Evolutionary conservation across 1,140 invertebrate genomes (phyloP), one percentile per base, ranked within the genome.

Genomic region (Heliconius melpomene): DNA sequence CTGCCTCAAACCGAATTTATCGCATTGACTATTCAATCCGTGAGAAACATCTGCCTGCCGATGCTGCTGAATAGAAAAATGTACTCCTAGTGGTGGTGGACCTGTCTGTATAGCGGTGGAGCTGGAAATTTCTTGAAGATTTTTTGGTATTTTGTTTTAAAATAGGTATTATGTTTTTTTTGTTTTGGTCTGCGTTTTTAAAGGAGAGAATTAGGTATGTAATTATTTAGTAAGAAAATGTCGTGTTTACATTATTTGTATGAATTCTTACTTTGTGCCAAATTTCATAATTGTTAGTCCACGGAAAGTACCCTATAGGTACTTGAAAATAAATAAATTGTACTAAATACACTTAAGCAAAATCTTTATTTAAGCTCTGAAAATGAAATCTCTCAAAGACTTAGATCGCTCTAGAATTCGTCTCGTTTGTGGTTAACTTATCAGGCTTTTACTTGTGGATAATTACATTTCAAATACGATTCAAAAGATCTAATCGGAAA

Each of bases 1-100:
- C 88, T 87, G 85, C 85, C 84, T 79, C 85, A 89, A 91, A 90
- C 88, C 88, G 90, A 91, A 90, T 91, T 93, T 92, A 93, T 92
- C 91, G 85, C 88, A 91, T 91, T 89, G 86, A 84, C 88, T 87
- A 91, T 92, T 90, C 91, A 91, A 87, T 91, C 87, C 86, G 84
- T 80, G 85, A 85, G 82, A 83, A 87, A 91, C 91, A 92, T 92
- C 88, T 91, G 90, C 88, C 89, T 86, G 84, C 83, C 83, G 60
- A 66, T 66, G 60, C 60, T 66, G 86, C 83, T 87, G 86, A 88
- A 89, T 90, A 82, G 88, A 90, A 91, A 91, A 91, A 88, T 88
- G 79, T 86, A 86, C 81, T 57, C 54, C 40, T 13, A 36, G 32
- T 36, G 32, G 32, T 46, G 2, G 2, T 46, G 8, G 50, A 18